Percentiles rank a stretch among this genome's conserved stretches.
Conservation (phyloP, 1,140 invertebrate genomes). For the Paraescarpia echinospica region DNA sequence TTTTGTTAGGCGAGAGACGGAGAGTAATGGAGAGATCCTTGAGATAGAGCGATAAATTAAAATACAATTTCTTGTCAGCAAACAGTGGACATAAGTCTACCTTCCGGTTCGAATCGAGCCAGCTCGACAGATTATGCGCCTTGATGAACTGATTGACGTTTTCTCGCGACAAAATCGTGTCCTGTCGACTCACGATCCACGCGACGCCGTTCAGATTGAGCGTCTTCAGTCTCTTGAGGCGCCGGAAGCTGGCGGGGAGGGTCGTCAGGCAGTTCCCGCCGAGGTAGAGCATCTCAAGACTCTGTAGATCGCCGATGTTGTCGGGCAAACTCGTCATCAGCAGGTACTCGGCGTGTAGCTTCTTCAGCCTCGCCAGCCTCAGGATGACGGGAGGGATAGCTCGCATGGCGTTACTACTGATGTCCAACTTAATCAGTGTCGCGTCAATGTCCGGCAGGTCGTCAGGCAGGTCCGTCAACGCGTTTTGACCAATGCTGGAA, state of each 20-base stretch:
- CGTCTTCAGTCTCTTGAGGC: not conserved
- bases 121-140: not conserved
- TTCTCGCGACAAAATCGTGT: not conserved
- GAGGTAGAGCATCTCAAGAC: slow-evolving; percentile 10
- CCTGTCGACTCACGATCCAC: not conserved
- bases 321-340: not conserved
- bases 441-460: slow-evolving; percentile 8
- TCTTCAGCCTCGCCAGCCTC: not conserved
- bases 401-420: slow-evolving; percentile 8
- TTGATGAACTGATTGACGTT: not conserved
- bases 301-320: not conserved
- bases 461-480: not conserved
- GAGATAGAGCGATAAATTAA: not conserved
- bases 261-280: slow-evolving; percentile 8
- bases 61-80: not conserved
- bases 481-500: not conserved
- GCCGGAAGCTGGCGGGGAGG: not conserved
- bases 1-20: not conserved
- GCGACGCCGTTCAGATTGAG: not conserved
- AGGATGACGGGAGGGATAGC: not conserved
- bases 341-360: not conserved
- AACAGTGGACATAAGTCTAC: not conserved
- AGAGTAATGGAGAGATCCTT: not conserved
- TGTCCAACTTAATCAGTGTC: not conserved
- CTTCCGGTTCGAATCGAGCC: not conserved